These are phyloP conservation scores for Laticauda laticaudata DNA, from an alignment of 2,113 vertebrate genomes.

Conservation along the genomic window DNA sequence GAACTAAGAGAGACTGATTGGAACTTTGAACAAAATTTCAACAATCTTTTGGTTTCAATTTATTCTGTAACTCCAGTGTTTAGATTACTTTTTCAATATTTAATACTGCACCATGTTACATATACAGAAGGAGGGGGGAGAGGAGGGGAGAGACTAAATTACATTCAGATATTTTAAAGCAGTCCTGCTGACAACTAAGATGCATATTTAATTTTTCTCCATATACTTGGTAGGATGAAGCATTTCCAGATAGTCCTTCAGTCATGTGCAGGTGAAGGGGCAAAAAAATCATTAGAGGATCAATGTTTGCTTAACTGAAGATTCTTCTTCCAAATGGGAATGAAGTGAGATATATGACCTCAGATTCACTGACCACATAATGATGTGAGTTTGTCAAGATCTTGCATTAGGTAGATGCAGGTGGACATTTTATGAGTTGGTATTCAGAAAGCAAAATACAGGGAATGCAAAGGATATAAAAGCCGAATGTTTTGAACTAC, in stretches of 20 bases:
- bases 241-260: slow-evolving; percentile 61
- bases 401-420: slow-evolving; percentile 30
- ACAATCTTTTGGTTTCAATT: not conserved
- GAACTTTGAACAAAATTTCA: not conserved
- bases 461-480: not conserved
- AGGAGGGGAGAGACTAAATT: slow-evolving; percentile 42
- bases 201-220: slow-evolving; percentile 59
- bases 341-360: slow-evolving; percentile 67
- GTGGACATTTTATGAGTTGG: not conserved
- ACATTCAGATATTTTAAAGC: slow-evolving; percentile 50
- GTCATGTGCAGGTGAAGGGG: slow-evolving; percentile 29
- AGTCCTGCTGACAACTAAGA: slow-evolving; percentile 41
- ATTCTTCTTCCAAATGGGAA: slow-evolving; percentile 66
- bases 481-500: not conserved
- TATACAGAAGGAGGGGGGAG: slow-evolving; percentile 12
- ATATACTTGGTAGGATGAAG: slow-evolving; percentile 52
- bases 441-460: not conserved
- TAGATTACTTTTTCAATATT: not conserved
- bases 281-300: slow-evolving; percentile 73
- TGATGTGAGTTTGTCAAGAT: slow-evolving; percentile 44
- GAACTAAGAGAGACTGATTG: not conserved
- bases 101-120: slow-evolving; percentile 29
- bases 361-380: slow-evolving; percentile 30
- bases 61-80: slow-evolving; percentile 22
- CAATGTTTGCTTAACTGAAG: slow-evolving; percentile 76